phyloP scores from a whole-genome alignment of 2,888 invertebrate species.

The Gastracanthus pulcherrimus region DNA sequence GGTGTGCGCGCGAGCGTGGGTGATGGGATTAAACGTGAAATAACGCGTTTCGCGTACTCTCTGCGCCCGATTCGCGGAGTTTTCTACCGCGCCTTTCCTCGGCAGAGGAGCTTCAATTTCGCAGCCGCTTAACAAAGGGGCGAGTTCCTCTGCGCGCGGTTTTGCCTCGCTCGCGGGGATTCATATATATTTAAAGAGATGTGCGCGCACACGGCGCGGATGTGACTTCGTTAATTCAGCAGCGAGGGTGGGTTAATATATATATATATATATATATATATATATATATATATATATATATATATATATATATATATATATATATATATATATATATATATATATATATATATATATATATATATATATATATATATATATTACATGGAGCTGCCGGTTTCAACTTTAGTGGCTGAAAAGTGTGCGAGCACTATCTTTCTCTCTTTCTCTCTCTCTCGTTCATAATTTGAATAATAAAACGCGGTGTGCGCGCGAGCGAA shows the following conservation, averaged over 20 bases:
- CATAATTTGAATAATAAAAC: constrained; percentile 33
- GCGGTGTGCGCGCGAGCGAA: not conserved
- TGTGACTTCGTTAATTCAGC: constrained; percentile 18
- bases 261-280: not conserved
- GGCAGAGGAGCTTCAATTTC: not conserved
- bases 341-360: no score
- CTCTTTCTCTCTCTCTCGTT: no score
- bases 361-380: no score
- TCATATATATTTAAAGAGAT: constrained; percentile 24
- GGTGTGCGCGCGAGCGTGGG: not conserved
- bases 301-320: no score
- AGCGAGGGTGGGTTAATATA: not conserved
- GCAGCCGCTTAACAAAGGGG: constrained; percentile 1
- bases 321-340: no score
- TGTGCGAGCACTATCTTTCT: not conserved
- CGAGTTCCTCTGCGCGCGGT: not conserved
- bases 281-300: no score
- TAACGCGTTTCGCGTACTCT: constrained; percentile 25
- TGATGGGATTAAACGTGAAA: constrained; percentile 36
- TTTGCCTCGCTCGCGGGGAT: not conserved
- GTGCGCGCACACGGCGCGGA: not conserved
- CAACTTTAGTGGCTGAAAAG: not conserved
- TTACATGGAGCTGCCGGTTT: not conserved
- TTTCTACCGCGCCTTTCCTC: not conserved
- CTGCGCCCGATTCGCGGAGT: not conserved